Evolutionary conservation across 2,888 invertebrate genomes (phyloP).

Genomic region (Pinctada fucata): DNA sequence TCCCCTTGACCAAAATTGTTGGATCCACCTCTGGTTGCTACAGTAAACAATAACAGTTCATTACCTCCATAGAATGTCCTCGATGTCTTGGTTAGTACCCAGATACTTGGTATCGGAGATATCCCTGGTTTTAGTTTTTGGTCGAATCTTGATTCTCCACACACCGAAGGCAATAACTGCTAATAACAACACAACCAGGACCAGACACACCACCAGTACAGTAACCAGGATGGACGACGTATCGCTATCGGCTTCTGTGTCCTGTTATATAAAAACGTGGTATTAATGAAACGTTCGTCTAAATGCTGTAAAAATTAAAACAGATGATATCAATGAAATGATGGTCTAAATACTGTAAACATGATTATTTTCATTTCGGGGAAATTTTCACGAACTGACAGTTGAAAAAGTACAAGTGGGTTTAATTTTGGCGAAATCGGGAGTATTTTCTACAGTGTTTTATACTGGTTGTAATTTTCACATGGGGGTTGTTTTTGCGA

Average conservation of each 20-base stretch:
- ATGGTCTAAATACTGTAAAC: too few relatives aligned
- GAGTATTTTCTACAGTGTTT: too few relatives aligned
- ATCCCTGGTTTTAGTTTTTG: conserved; percentile 50
- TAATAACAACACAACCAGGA: conserved; percentile 31
- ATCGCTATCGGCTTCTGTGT: neutral
- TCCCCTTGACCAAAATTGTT: too few relatives aligned
- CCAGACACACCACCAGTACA: conserved; percentile 34
- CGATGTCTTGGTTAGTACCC: conserved; percentile 17
- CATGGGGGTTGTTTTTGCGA: too few relatives aligned
- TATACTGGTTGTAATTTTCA: too few relatives aligned
- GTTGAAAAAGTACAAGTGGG: too few relatives aligned
- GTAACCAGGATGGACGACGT: conserved; percentile 34
- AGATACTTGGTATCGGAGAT: conserved; percentile 8
- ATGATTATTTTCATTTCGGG: too few relatives aligned
- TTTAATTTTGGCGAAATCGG: too few relatives aligned
- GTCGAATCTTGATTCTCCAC: conserved; percentile 52
- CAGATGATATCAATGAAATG: neutral
- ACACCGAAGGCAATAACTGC: conserved; percentile 36
- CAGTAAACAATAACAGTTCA: too few relatives aligned
- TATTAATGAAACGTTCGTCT: neutral
- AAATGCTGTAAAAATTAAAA: conserved; percentile 3
- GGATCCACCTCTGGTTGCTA: too few relatives aligned
- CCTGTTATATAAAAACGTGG: too few relatives aligned
- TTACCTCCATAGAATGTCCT: conserved; percentile 18
- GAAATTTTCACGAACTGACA: too few relatives aligned